Conservation (phyloP, 2,113 vertebrate species). For the Otolemur garnettii region DNA sequence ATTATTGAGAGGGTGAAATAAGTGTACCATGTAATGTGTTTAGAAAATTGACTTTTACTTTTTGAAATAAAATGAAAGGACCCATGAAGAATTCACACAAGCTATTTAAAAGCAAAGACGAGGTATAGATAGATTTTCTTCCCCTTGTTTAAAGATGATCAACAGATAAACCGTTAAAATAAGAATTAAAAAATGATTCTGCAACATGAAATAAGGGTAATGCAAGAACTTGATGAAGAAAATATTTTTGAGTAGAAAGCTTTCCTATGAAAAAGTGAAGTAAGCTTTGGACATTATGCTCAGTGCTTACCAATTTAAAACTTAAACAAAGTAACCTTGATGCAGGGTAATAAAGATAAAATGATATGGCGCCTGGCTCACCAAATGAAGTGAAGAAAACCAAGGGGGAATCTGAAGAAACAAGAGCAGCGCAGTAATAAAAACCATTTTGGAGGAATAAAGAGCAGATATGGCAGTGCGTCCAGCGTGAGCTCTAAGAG, state of each 20-base stretch:
- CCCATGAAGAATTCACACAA: background rate
- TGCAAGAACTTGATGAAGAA: background rate
- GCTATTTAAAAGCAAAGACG: background rate
- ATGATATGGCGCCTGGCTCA: background rate
- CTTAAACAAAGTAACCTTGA: background rate
- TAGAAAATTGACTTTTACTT: background rate
- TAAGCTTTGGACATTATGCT: background rate
- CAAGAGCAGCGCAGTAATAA: background rate
- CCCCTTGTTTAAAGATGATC: background rate
- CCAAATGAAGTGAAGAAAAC: background rate
- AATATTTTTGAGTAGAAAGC: background rate
- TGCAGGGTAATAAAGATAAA: background rate
- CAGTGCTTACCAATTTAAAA: background rate
- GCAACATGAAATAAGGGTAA: background rate
- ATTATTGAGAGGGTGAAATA: background rate
- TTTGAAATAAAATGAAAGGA: background rate
- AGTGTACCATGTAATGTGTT: background rate
- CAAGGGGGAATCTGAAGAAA: background rate
- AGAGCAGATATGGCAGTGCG: background rate
- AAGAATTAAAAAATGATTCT: background rate
- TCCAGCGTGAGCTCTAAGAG: fast-evolving
- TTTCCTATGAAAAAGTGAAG: background rate
- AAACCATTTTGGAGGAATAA: background rate
- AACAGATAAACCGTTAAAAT: background rate
- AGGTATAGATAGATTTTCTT: background rate